Evolutionary conservation across 2,797 vertebrate genomes (phyloP).

Genomic region (Bryconaethiops microstoma): DNA sequence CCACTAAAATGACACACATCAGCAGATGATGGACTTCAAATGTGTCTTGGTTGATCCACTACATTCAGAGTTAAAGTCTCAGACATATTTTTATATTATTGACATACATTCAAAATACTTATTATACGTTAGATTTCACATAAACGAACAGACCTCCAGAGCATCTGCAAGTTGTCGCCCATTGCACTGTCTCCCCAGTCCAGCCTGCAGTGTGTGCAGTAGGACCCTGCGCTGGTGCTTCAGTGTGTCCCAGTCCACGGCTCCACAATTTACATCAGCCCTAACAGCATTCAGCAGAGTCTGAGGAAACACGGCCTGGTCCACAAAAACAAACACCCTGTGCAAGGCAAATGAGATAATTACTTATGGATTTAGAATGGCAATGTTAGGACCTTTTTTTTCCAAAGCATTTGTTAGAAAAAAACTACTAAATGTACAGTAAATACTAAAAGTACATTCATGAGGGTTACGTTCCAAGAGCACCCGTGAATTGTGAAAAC

Average conservation of each 20-base stretch:
- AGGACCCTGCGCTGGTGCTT: slow-evolving; percentile 67
- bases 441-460: too few relatives aligned
- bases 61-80: too few relatives aligned
- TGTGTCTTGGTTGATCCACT: too few relatives aligned
- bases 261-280: slow-evolving; percentile 71
- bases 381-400: too few relatives aligned
- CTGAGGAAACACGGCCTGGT: slow-evolving; percentile 81
- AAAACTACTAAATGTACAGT: too few relatives aligned
- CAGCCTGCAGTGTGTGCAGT: slow-evolving; percentile 74
- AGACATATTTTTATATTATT: too few relatives aligned
- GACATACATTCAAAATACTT: too few relatives aligned
- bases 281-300: slow-evolving; percentile 75
- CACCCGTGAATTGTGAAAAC: too few relatives aligned
- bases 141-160: slow-evolving; percentile 74
- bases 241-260: slow-evolving; percentile 62
- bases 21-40: too few relatives aligned
- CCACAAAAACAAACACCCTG: slow-evolving; percentile 89
- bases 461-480: too few relatives aligned
- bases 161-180: slow-evolving; percentile 59
- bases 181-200: slow-evolving; percentile 72
- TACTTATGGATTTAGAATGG: neutral
- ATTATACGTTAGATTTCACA: neutral
- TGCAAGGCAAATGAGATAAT: neutral
- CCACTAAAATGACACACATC: too few relatives aligned
- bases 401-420: too few relatives aligned